A percentile compares a stretch with the other conserved stretches of the same genome.
These are phyloP conservation scores for Meteorus colon DNA, from an alignment of 2,888 invertebrate species.

Conservation along the genomic window DNA sequence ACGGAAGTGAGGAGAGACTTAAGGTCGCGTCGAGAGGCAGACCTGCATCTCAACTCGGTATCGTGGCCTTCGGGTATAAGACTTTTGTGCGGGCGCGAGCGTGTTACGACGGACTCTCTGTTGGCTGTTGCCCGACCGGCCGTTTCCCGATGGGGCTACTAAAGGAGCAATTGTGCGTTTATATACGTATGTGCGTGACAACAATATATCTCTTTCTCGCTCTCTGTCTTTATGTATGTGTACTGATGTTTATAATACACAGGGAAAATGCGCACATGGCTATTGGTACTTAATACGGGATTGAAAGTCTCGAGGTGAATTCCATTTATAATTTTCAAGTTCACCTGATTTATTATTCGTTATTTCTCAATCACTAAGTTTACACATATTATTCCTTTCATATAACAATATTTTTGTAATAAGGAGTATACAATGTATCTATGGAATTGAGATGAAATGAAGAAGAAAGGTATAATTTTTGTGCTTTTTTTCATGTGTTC, in stretches of 20 bases:
- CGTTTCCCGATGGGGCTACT: conserved; percentile 25
- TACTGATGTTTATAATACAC: background rate
- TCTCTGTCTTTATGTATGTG: background rate
- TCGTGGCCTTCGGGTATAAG: conserved; percentile 62
- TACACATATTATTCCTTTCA: background rate
- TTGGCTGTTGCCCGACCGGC: background rate
- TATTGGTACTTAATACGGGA: conserved; percentile 9
- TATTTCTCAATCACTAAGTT: conserved; percentile 6
- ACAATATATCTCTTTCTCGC: conserved; percentile 10
- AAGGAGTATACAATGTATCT: background rate
- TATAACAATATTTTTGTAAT: background rate
- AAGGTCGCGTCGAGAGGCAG: conserved; percentile 65
- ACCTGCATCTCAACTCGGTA: conserved; percentile 67
- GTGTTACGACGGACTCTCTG: background rate
- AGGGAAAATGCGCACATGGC: conserved; percentile 8
- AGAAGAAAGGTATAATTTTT: background rate
- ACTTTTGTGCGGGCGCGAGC: conserved; percentile 15
- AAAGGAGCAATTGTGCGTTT: conserved; percentile 50
- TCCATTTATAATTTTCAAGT: conserved; percentile 27
- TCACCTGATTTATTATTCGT: conserved; percentile 16
- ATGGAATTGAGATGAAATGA: background rate
- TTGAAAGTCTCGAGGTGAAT: conserved; percentile 11
- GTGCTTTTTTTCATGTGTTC: background rate
- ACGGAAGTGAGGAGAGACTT: conserved; percentile 67
- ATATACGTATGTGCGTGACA: conserved; percentile 24